A percentile compares a stretch with the other conserved stretches of the same genome.
phyloP scores from a whole-genome alignment of 37 sponge, comb jelly and placozoan genomes.

The Spongilla lacustris region DNA sequence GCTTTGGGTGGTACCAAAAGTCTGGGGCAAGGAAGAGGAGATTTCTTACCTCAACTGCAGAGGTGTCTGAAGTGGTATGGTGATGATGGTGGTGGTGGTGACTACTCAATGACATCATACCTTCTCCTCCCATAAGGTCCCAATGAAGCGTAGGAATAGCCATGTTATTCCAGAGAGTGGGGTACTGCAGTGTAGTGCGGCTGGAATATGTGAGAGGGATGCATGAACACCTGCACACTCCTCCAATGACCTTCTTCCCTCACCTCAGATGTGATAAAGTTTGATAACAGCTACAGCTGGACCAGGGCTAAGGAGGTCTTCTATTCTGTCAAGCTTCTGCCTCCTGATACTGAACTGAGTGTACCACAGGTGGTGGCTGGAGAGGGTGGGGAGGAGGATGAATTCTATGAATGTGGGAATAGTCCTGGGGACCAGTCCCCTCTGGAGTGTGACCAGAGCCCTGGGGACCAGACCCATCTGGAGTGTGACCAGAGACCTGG shows the following conservation, averaged over 20 bases:
- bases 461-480: no score
- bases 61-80: constrained; percentile 44
- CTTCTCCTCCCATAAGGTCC: constrained; percentile 27
- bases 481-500: no score
- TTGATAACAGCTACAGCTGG: constrained; percentile 91
- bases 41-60: background rate
- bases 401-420: constrained; percentile 33
- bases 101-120: background rate
- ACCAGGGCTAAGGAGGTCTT: constrained; percentile 72
- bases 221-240: background rate
- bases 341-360: constrained; percentile 47
- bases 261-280: constrained; percentile 79
- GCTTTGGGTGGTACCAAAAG: constrained; percentile 71
- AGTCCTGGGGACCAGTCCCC: constrained; percentile 2
- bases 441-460: background rate
- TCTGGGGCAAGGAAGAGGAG: background rate
- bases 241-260: background rate
- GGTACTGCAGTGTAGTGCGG: constrained; percentile 34
- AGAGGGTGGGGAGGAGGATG: constrained; percentile 14
- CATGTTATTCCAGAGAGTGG: constrained; percentile 78
- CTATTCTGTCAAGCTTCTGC: constrained; percentile 52
- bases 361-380: background rate
- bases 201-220: constrained; percentile 73
- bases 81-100: background rate
- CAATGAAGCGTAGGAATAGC: constrained; percentile 39